Conservation (phyloP, 2,113 vertebrate genomes). For the Nycticorax nycticorax region DNA sequence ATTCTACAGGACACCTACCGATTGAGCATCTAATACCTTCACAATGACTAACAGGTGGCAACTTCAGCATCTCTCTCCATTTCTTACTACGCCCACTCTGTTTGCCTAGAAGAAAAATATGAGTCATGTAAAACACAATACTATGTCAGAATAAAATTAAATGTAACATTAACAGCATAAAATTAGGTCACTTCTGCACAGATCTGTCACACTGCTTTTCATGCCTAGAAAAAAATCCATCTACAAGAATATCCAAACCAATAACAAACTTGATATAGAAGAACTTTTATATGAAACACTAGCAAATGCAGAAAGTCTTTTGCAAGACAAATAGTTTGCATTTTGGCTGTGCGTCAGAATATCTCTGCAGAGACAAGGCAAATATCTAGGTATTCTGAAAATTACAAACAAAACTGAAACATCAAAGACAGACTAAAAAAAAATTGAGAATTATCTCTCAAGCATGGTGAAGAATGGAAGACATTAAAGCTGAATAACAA, state of each 20-base stretch:
- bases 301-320: neutral
- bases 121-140: neutral
- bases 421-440: neutral
- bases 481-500: neutral
- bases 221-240: neutral
- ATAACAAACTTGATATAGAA: neutral
- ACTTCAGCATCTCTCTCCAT: constrained; percentile 92
- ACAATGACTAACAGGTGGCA: constrained; percentile 87
- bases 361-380: neutral
- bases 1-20: constrained; percentile 72
- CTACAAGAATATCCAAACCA: neutral
- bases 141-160: neutral
- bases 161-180: neutral
- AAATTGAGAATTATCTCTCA: neutral
- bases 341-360: neutral
- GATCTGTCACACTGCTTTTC: neutral
- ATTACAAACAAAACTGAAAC: neutral
- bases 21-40: constrained; percentile 81
- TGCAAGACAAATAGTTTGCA: neutral
- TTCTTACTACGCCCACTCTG: constrained; percentile 90
- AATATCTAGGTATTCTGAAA: neutral
- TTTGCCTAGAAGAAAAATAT: constrained; percentile 74
- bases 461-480: neutral
- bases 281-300: neutral
- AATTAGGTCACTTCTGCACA: neutral